A percentile compares a stretch with the other conserved stretches of the same genome.
phyloP scores from a whole-genome alignment of 92 coral and sea anemone species.

The Isaurus tuberculatus region DNA sequence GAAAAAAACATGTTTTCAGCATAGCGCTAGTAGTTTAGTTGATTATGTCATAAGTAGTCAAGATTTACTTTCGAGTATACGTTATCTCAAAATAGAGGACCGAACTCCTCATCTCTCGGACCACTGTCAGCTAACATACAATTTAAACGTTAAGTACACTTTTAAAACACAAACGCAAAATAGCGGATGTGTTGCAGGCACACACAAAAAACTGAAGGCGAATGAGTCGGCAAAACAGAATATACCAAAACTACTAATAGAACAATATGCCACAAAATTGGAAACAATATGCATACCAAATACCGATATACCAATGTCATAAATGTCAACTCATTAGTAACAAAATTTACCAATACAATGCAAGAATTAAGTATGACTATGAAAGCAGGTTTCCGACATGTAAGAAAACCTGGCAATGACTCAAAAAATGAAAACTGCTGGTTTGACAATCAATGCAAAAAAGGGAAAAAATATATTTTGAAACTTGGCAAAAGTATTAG shows the following conservation, averaged over 20 bases:
- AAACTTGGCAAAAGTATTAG: background rate
- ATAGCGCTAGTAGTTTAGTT: background rate
- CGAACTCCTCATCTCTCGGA: background rate
- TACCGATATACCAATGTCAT: too few species aligned
- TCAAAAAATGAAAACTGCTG: background rate
- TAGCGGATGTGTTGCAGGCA: too few species aligned
- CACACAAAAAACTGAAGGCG: too few species aligned
- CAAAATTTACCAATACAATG: background rate
- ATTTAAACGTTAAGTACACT: background rate
- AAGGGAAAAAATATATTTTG: background rate
- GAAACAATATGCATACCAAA: too few species aligned
- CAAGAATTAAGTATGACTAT: background rate
- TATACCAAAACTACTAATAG: too few species aligned
- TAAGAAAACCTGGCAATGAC: background rate
- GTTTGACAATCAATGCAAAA: background rate
- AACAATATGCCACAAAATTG: too few species aligned
- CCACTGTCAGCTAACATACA: background rate
- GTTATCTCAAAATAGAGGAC: background rate
- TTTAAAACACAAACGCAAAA: too few species aligned
- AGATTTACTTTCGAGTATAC: background rate
- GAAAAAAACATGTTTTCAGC: conserved; percentile 14
- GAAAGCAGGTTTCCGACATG: too few species aligned
- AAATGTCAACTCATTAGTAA: too few species aligned
- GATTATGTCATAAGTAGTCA: conserved; percentile 37
- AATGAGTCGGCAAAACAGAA: too few species aligned